phyloP scores from a whole-genome alignment of 2,113 vertebrate species.

The Lethenteron camtschaticum region DNA sequence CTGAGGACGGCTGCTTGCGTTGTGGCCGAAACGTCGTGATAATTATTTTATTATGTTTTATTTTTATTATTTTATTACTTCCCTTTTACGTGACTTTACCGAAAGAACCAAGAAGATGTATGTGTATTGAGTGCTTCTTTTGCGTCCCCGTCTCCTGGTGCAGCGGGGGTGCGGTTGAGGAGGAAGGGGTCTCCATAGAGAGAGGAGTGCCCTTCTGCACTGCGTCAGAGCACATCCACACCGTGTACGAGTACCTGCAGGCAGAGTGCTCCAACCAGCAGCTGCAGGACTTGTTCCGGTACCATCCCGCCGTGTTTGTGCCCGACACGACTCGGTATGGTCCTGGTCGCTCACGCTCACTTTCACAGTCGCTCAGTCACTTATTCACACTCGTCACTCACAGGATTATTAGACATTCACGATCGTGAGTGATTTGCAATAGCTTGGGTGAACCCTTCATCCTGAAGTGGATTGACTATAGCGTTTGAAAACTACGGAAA shows the following conservation, averaged over 20 bases:
- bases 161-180: slow-evolving; percentile 6
- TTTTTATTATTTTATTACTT: too few species aligned
- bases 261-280: slow-evolving; percentile 16
- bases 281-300: slow-evolving; percentile 27
- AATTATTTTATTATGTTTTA: too few species aligned
- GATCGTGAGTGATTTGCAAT: too few species aligned
- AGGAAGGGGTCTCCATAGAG: slow-evolving; percentile 12
- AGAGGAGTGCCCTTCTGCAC: slow-evolving; percentile 17
- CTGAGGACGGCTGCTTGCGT: too few species aligned
- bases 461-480: too few species aligned
- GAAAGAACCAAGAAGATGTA: neutral
- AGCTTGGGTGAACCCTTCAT: too few species aligned
- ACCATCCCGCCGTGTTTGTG: slow-evolving; percentile 28
- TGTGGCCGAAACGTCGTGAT: too few species aligned
- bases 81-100: too few species aligned
- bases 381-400: too few species aligned
- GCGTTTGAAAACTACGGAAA: too few species aligned
- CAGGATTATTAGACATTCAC: too few species aligned
- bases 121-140: neutral
- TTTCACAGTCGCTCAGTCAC: neutral
- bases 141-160: slow-evolving; percentile 18
- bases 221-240: slow-evolving; percentile 23
- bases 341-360: neutral
- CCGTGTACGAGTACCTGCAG: slow-evolving; percentile 23
- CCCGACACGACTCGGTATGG: slow-evolving; percentile 18